Percentiles rank a stretch among this genome's conserved stretches.
phyloP scores from a whole-genome alignment of 2,888 invertebrate genomes.

The Candidula unifasciata region DNA sequence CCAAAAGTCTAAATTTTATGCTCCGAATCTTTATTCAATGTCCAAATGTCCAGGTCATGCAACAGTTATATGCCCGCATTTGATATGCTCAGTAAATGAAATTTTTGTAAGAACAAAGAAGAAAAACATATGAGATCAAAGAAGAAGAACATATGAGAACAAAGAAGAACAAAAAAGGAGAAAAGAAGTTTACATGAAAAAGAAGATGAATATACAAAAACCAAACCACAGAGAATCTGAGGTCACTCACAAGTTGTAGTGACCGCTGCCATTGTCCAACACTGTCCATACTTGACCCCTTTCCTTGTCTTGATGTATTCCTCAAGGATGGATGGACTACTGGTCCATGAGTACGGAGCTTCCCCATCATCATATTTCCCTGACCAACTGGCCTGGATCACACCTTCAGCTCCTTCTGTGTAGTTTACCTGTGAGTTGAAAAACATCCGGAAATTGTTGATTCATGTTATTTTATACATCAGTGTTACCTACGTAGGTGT shows the following conservation, averaged over 20 bases:
- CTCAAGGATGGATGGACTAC: conserved; percentile 71
- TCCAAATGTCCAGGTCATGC: too few species aligned
- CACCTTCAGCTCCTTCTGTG: conserved; percentile 70
- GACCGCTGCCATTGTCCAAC: conserved; percentile 73
- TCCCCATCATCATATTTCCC: conserved; percentile 72
- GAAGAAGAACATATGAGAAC: too few species aligned
- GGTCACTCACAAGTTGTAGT: conserved; percentile 66
- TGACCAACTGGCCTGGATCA: conserved; percentile 71
- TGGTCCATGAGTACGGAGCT: conserved; percentile 72
- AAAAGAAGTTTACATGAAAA: not conserved
- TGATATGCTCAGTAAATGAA: too few species aligned
- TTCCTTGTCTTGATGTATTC: conserved; percentile 71
- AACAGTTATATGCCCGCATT: too few species aligned
- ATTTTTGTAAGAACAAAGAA: too few species aligned
- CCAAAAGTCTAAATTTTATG: too few species aligned
- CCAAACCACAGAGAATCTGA: not conserved
- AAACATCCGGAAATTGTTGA: too few species aligned
- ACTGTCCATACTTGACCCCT: conserved; percentile 73
- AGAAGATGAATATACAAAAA: not conserved
- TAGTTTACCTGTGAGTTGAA: conserved; percentile 63
- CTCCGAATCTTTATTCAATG: too few species aligned
- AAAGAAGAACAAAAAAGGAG: too few species aligned
- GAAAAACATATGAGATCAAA: too few species aligned
- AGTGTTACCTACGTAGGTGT: too few species aligned
- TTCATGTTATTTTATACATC: too few species aligned